A percentile compares a stretch with the other conserved stretches of the same genome.
These are phyloP conservation scores for Typhlomys cinereus DNA, from an alignment of 2,113 vertebrate genomes.

Conservation along the genomic window DNA sequence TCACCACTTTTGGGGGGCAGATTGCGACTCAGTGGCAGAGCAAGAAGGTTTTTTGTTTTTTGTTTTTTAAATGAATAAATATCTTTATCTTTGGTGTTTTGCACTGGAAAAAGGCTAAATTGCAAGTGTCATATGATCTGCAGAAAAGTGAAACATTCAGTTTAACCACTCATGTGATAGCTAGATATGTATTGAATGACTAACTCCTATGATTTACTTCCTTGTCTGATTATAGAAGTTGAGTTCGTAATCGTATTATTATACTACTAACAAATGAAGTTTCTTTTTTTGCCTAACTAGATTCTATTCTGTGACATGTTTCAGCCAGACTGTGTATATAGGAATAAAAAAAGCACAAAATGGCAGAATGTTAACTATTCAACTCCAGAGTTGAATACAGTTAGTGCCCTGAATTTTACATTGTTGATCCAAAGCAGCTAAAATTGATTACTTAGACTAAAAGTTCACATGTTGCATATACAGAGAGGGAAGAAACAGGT, in stretches of 20 bases:
- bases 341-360: background rate
- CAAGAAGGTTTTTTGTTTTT: background rate
- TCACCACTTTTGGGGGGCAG: background rate
- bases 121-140: background rate
- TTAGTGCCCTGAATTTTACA: background rate
- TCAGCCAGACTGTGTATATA: background rate
- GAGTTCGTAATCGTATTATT: background rate
- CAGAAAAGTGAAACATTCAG: constrained; percentile 5
- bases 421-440: background rate
- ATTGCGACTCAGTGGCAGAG: background rate
- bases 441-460: background rate
- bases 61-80: background rate
- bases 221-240: background rate
- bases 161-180: background rate
- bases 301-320: background rate
- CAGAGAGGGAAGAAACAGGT: background rate
- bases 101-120: background rate
- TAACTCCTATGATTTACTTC: background rate
- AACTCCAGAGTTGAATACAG: background rate
- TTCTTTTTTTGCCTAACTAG: background rate
- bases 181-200: background rate
- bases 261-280: background rate
- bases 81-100: background rate
- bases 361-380: background rate
- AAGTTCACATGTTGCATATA: background rate